Percentiles rank a stretch among this genome's conserved stretches.
phyloP scores from a whole-genome alignment of 1,140 invertebrate species.

The Drosophila neocordata region DNA sequence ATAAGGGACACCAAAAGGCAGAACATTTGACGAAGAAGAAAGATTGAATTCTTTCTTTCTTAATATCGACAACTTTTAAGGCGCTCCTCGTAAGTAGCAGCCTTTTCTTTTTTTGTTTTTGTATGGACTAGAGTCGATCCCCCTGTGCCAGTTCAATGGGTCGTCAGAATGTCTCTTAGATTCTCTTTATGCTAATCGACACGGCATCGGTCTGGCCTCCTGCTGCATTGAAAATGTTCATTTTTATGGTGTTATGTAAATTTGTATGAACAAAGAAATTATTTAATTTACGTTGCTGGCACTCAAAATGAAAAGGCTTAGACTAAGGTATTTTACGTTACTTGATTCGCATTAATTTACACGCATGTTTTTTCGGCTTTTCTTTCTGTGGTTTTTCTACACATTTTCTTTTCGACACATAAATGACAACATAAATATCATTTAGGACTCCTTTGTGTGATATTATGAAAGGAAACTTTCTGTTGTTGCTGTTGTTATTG shows the following conservation, averaged over 20 bases:
- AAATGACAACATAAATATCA: conserved; percentile 74
- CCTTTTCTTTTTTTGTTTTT: not conserved
- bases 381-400: conserved; percentile 37
- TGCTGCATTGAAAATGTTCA: conserved; percentile 49
- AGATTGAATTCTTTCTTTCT: no score
- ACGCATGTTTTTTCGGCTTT: conserved; percentile 58
- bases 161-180: conserved; percentile 36
- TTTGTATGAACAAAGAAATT: conserved; percentile 68
- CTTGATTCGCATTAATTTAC: conserved; percentile 76
- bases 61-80: not conserved
- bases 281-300: conserved; percentile 69
- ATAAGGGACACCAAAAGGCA: no score
- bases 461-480: conserved; percentile 47
- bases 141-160: conserved; percentile 53
- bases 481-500: conserved; percentile 53
- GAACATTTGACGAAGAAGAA: no score
- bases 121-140: not conserved
- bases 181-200: conserved; percentile 51
- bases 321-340: conserved; percentile 22
- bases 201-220: conserved; percentile 26
- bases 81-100: conserved; percentile 1
- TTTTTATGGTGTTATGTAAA: conserved; percentile 67
- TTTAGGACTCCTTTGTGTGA: conserved; percentile 63
- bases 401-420: conserved; percentile 44
- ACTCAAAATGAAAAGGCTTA: conserved; percentile 17